phyloP scores from a whole-genome alignment of 92 coral and sea anemone species.

The Micromussa lordhowensis region DNA sequence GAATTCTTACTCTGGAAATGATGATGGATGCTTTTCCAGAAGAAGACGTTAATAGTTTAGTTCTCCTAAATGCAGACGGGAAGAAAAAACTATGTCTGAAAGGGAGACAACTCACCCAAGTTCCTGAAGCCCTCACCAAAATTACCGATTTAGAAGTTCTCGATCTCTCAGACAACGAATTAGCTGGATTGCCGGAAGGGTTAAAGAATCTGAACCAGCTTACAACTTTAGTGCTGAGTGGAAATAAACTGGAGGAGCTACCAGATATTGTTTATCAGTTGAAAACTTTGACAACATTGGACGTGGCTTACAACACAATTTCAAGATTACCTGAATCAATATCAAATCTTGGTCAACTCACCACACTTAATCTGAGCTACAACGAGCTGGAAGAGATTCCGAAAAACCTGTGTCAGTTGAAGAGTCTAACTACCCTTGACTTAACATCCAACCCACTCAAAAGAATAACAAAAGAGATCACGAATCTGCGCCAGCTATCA shows the following conservation, averaged over 20 bases:
- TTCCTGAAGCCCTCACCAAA: constrained; percentile 3
- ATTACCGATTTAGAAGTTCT: not conserved
- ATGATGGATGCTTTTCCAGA: not conserved
- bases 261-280: not conserved
- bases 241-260: not conserved
- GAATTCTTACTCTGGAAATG: not conserved
- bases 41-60: not conserved
- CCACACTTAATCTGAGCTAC: not conserved
- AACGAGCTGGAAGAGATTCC: constrained; percentile 13
- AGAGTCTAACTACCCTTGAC: not conserved
- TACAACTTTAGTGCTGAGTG: not conserved
- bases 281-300: not conserved
- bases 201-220: not conserved
- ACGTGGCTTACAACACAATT: not conserved
- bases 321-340: not conserved
- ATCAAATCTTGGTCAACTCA: not conserved
- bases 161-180: not conserved
- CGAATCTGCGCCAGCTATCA: not conserved
- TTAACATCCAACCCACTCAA: not conserved
- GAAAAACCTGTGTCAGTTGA: not conserved
- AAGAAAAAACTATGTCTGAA: not conserved
- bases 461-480: not conserved
- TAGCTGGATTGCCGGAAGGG: not conserved
- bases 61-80: not conserved
- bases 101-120: not conserved